Evolutionary conservation across 1,140 invertebrate genomes (phyloP).

Genomic region (Ceratina japonica): DNA sequence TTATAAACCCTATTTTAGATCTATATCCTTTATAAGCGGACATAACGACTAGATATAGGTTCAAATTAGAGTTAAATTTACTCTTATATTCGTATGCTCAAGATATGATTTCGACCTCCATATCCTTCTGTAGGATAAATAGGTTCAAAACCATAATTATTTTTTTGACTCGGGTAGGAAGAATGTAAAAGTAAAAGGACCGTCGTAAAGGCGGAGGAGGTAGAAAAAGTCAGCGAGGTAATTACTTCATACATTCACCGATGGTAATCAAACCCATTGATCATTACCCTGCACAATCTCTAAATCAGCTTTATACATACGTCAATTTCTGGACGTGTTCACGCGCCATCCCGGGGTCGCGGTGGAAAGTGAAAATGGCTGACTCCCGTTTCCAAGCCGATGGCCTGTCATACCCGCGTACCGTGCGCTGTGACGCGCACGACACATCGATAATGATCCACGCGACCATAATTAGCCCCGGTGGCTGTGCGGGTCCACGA

Average conservation of each 20-base stretch:
- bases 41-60: too few relatives aligned
- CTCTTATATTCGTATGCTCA: too few relatives aligned
- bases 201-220: background rate
- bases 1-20: too few relatives aligned
- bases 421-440: constrained; percentile 3
- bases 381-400: constrained; percentile 43
- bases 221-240: background rate
- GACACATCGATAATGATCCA: constrained; percentile 57
- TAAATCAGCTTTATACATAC: constrained; percentile 4
- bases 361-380: constrained; percentile 59
- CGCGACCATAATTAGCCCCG: constrained; percentile 57
- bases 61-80: too few relatives aligned
- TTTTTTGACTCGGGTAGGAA: too few relatives aligned
- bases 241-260: background rate
- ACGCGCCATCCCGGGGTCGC: constrained; percentile 27
- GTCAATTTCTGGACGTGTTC: constrained; percentile 31
- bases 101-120: too few relatives aligned
- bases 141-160: too few relatives aligned
- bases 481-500: constrained; percentile 14
- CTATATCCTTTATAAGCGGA: too few relatives aligned
- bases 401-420: constrained; percentile 20
- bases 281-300: background rate
- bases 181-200: background rate
- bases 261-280: constrained; percentile 19
- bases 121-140: too few relatives aligned